A percentile compares a stretch with the other conserved stretches of the same genome.
Conservation (phyloP, 2,113 vertebrate genomes). For the Callipepla squamata region DNA sequence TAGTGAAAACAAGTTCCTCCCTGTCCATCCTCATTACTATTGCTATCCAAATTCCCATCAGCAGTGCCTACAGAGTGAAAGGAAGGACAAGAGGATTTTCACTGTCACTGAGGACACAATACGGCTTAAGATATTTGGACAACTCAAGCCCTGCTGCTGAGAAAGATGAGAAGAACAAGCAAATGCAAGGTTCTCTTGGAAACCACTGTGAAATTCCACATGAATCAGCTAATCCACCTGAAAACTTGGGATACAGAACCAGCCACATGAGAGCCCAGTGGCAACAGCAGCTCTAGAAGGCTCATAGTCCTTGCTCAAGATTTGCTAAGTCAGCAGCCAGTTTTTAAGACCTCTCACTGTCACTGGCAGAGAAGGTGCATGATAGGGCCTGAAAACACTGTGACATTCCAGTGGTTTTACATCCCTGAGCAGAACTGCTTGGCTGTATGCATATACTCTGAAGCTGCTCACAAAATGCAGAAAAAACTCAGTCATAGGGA, state of each 20-base stretch:
- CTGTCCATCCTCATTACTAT: too few species aligned
- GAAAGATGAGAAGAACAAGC: neutral
- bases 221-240: neutral
- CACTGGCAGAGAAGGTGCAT: neutral
- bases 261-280: rapidly evolving
- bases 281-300: neutral
- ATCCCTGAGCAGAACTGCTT: rapidly evolving
- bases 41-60: neutral
- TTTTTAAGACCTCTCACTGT: neutral
- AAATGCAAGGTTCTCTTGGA: neutral
- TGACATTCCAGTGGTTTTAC: neutral
- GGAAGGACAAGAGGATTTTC: neutral
- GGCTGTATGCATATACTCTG: rapidly evolving
- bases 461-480: neutral
- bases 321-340: neutral
- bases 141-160: neutral
- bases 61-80: neutral
- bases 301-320: rapidly evolving
- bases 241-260: rapidly evolving
- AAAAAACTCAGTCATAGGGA: neutral
- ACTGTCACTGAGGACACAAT: neutral
- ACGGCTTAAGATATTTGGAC: neutral
- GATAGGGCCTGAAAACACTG: rapidly evolving
- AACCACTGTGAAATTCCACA: neutral
- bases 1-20: neutral